Evolutionary conservation across 1,140 invertebrate species (phyloP).

Genomic region (Drosophila orosa): DNA sequence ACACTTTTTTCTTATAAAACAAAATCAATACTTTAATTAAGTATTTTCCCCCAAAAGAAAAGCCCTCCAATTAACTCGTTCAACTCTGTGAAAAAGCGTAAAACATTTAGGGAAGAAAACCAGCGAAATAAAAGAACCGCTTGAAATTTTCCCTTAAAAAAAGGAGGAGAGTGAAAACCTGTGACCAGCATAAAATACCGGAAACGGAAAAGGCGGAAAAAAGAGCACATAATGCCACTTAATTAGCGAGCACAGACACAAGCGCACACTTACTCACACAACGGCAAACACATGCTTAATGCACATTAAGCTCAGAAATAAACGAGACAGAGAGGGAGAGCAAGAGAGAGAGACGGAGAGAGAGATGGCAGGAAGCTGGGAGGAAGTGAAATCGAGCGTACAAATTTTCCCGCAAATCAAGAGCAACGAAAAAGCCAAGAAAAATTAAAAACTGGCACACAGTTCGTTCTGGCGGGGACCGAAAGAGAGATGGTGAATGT

Average conservation of each 20-base stretch:
- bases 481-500: constrained; percentile 44
- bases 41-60: background rate
- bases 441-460: constrained; percentile 63
- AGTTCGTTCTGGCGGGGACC: constrained; percentile 1
- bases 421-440: constrained; percentile 66
- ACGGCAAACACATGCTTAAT: constrained; percentile 49
- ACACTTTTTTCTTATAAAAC: background rate
- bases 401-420: constrained; percentile 68
- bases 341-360: background rate
- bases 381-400: constrained; percentile 26
- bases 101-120: background rate
- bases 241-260: constrained; percentile 49
- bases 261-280: constrained; percentile 20
- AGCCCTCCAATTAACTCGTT: constrained; percentile 11
- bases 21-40: constrained; percentile 4
- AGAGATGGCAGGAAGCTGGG: background rate
- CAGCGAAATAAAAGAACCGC: background rate
- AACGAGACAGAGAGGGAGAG: background rate
- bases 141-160: background rate
- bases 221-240: constrained; percentile 56
- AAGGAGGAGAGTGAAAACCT: constrained; percentile 18
- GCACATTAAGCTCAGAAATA: constrained; percentile 36
- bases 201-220: constrained; percentile 25
- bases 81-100: background rate
- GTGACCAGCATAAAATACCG: constrained; percentile 36